These are phyloP conservation scores for Isaurus tuberculatus DNA, from an alignment of 92 coral and sea anemone species.

Conservation along the genomic window DNA sequence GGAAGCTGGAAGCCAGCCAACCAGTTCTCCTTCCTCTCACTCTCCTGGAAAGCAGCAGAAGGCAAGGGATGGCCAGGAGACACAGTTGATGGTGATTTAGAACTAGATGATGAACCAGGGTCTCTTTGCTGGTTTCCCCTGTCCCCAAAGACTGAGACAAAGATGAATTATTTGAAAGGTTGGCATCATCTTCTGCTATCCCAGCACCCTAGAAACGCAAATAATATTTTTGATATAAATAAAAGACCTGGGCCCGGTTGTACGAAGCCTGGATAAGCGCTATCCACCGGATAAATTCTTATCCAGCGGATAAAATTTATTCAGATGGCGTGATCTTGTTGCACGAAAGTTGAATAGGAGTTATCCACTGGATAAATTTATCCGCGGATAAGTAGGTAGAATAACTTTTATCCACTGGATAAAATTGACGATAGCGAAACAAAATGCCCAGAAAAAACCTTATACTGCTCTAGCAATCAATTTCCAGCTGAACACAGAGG, in stretches of 20 bases:
- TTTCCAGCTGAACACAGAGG: constrained; percentile 15
- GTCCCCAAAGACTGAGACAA: constrained; percentile 4
- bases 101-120: neutral
- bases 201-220: neutral
- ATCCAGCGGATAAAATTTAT: no score
- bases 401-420: no score
- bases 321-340: no score
- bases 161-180: neutral
- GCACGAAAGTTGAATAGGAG: no score
- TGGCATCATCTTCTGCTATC: constrained; percentile 4
- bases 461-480: neutral
- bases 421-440: no score
- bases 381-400: no score
- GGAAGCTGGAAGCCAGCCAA: constrained; percentile 15
- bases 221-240: neutral
- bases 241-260: no score
- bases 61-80: constrained; percentile 2
- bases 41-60: constrained; percentile 4
- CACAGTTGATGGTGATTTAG: neutral
- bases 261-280: no score
- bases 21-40: constrained; percentile 8
- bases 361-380: no score
- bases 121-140: neutral
- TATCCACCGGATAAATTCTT: no score
- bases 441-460: no score